Percentiles rank a stretch among this genome's conserved stretches.
Evolutionary conservation across 2,888 invertebrate genomes (phyloP).

Genomic region (Ypsolopha scabrella): DNA sequence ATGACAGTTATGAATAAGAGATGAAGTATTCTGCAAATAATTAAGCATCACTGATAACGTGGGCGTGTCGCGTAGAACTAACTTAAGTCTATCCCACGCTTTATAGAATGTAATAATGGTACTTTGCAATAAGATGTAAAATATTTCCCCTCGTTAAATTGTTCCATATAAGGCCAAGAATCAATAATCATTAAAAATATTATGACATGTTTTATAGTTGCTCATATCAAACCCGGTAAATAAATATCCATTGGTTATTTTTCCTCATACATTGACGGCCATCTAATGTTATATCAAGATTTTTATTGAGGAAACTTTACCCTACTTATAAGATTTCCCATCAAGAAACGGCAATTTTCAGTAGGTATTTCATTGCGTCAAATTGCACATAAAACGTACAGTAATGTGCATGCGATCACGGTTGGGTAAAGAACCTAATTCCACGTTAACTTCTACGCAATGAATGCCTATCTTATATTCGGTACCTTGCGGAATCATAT

Average conservation of each 20-base stretch:
- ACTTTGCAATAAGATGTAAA: slow-evolving; percentile 1
- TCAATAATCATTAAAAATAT: slow-evolving; percentile 5
- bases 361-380: too few relatives aligned
- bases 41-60: slow-evolving; percentile 19
- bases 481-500: too few relatives aligned
- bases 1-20: slow-evolving; percentile 52
- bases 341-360: too few relatives aligned
- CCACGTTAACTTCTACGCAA: too few relatives aligned
- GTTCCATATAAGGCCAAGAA: neutral
- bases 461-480: too few relatives aligned
- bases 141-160: slow-evolving; percentile 1
- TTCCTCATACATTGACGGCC: neutral
- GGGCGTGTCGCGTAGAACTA: slow-evolving; percentile 25
- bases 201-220: slow-evolving; percentile 1
- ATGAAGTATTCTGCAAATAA: slow-evolving; percentile 22
- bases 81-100: slow-evolving; percentile 2
- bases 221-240: neutral
- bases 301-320: too few relatives aligned
- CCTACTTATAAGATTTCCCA: too few relatives aligned
- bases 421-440: too few relatives aligned
- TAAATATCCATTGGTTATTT: neutral
- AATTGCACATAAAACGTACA: too few relatives aligned
- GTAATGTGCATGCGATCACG: too few relatives aligned
- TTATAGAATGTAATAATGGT: neutral
- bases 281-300: too few relatives aligned